Evolutionary conservation across 2,113 vertebrate species (phyloP).

Genomic region (Corvus moneduloides): DNA sequence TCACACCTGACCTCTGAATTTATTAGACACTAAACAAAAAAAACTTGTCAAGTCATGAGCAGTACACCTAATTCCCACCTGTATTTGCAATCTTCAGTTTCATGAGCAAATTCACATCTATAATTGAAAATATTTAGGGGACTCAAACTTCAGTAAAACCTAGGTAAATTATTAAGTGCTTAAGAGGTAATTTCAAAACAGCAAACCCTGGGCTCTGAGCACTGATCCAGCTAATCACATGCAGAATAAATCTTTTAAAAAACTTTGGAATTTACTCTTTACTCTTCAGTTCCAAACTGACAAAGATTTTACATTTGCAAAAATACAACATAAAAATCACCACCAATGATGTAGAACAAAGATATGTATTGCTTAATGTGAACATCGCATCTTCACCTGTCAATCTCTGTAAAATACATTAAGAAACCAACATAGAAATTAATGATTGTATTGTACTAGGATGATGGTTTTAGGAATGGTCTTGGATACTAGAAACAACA

Average conservation of each 20-base stretch:
- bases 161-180: neutral
- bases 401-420: neutral
- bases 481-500: neutral
- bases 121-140: neutral
- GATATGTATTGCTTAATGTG: neutral
- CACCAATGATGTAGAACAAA: neutral
- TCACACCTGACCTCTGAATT: neutral
- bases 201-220: neutral
- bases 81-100: neutral
- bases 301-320: neutral
- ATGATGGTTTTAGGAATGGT: neutral
- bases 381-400: neutral
- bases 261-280: conserved; percentile 1
- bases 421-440: neutral
- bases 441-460: neutral
- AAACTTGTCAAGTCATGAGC: neutral
- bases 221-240: neutral
- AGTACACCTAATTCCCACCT: neutral
- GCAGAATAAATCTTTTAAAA: neutral
- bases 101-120: neutral
- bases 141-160: neutral
- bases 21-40: neutral
- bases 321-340: neutral
- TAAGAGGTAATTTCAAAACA: neutral
- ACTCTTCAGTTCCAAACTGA: neutral